Base-by-base conservation (phyloP, 2,888 invertebrate species). In the Amphipyra berbera region DNA sequence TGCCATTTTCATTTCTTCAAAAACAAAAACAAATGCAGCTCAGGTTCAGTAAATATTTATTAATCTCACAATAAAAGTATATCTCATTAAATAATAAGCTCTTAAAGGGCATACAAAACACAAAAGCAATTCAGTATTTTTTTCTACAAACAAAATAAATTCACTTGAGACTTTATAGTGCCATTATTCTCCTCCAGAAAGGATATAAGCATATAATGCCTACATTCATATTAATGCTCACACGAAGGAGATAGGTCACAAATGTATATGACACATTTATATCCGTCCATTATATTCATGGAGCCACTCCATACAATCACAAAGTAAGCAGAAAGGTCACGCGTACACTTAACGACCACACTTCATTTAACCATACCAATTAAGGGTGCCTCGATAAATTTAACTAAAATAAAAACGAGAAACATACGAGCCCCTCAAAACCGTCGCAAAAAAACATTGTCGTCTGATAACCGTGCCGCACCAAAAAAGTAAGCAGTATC, bases 401-500 rank as follows among this genome's bases (percentile, higher is more conserved):
- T 73, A 86, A 88, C 84, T 85, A 86, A 91, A 92, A 89, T 85
- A 89, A 91, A 79, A 90, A 89, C 83, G 63, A 64, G 75, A 76
- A 82, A 81, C 83, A 82, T 80, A 84, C 80, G 73, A 79, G 82
- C 81, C 80, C 81, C 81, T 80, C 82, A 79, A 83, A 87, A 88
- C 82, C 79, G 76, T 89, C 88, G 93, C 92, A 91, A 92, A 92
- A 21, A 92, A 89, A 85, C 82, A 76, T 76, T 87, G 88, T 89
- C 88, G 85, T 78, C 84, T 79, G 92, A 94, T 94, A 94, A 91
- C 89, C 80, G 84, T 86, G 81, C 82, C 88, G 83, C 82, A 91
- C 93, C 92, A 94, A 94, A 94, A 94, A 94, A 91, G 90, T 85
- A 87, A 91, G 88, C 91, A 90, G 92, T 94, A 94, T 95, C 94